These are phyloP conservation scores for Harpagoxenus sublaevis DNA, from an alignment of 2,888 invertebrate species.

Conservation along the genomic window DNA sequence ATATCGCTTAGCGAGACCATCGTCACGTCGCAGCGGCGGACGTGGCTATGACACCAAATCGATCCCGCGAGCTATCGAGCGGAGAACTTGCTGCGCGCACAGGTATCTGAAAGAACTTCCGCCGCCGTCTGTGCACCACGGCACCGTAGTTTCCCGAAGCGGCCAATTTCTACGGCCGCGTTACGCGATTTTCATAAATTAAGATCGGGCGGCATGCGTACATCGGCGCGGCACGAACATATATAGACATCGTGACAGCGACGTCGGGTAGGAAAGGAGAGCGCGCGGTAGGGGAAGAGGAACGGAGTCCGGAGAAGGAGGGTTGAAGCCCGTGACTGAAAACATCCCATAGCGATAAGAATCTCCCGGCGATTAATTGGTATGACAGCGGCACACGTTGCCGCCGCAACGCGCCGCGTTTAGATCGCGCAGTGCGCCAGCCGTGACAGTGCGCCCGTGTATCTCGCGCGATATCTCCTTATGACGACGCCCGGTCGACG, in stretches of 20 bases:
- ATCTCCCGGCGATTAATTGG: slow-evolving; percentile 84
- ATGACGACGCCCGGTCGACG: slow-evolving; percentile 69
- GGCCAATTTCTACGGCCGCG: slow-evolving; percentile 24
- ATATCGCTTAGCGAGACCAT: slow-evolving; percentile 41
- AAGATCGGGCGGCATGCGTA: slow-evolving; percentile 9
- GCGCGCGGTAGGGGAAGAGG: background rate
- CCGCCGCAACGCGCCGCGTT: slow-evolving; percentile 56
- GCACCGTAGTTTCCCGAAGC: background rate
- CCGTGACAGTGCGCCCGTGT: slow-evolving; percentile 60
- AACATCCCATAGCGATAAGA: slow-evolving; percentile 74
- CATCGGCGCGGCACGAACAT: slow-evolving; percentile 1
- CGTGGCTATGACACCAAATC: slow-evolving; percentile 52
- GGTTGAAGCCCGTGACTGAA: slow-evolving; percentile 72
- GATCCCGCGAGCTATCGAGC: slow-evolving; percentile 55
- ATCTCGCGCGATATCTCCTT: slow-evolving; percentile 75
- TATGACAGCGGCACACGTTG: slow-evolving; percentile 83
- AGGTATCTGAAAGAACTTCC: slow-evolving; percentile 30
- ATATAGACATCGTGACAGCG: slow-evolving; percentile 18
- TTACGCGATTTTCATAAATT: slow-evolving; percentile 51
- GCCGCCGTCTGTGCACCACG: background rate
- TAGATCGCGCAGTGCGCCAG: slow-evolving; percentile 58
- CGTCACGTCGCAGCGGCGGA: slow-evolving; percentile 44
- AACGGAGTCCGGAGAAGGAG: slow-evolving; percentile 25
- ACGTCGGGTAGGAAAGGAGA: background rate
- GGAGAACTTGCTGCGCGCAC: slow-evolving; percentile 45